Evolutionary conservation across 1,140 invertebrate species (phyloP), one percentile per base, ranked within the genome.

Genomic region (Chrysopa pallens): DNA sequence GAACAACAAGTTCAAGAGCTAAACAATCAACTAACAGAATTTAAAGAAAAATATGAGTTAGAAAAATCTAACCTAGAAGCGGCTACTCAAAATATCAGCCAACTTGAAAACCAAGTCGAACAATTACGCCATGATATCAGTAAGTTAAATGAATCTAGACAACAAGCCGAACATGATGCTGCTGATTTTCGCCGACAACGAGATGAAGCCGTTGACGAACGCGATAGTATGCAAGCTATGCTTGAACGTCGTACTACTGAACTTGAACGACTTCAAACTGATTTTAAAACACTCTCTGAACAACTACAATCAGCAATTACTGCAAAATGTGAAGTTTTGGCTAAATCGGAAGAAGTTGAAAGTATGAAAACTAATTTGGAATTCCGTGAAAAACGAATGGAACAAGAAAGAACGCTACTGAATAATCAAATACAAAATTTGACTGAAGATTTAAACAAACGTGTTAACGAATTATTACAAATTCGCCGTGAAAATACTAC

Each of bases 301-400:
- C 80, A 85, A 55, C 55, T 87, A 14, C 70, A 76, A 52, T 49
- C 60, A 39, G 79, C 81, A 31, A 71, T 84, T 43, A 63, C 72
- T 46, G 70, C 78, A 5, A 91, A 91, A 65, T 88, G 81, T 65
- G 80, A 86, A 64, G 84, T 84, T 6, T 56, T 91, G 17, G 72
- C 76, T 12, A 71, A 80, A 39, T 68, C 78, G 40, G 83, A 89
- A 62, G 87, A 90, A 65, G 65, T 87, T 13, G 70, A 79, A 48
- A 80, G 78, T 48, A 76, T 78, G 52, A 80, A 89, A 62, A 63
- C 86, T 15, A 72, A 76, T 8, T 57, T 87, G 15, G 75, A 89
- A 47, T 80, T 76, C 54, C 80, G 80, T 60, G 84, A 89, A 61
- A 81, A 81, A 53, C 66, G 80, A n/a, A 63, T 90, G 37, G 80